Evolutionary conservation across 2,113 vertebrate genomes (phyloP).

Genomic region (Tamias sibiricus): DNA sequence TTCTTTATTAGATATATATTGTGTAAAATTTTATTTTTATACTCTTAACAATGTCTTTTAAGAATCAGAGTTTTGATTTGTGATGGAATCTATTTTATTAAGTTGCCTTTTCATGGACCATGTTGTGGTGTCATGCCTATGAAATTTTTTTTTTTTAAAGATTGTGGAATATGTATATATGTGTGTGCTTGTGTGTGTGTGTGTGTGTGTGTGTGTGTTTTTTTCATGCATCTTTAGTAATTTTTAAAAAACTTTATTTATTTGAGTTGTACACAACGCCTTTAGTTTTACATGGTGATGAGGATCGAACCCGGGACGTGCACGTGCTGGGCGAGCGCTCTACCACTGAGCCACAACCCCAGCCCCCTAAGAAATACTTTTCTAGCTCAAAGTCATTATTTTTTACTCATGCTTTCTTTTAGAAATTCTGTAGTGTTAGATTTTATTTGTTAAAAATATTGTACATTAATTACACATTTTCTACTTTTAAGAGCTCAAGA

Average conservation of each 20-base stretch:
- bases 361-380: not conserved
- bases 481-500: not conserved
- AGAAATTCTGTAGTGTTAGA: not conserved
- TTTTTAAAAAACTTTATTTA: too few relatives aligned
- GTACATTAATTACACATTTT: not conserved
- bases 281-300: too few relatives aligned
- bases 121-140: not conserved
- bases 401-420: not conserved
- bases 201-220: too few relatives aligned
- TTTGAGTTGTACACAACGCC: too few relatives aligned
- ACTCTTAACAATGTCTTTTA: not conserved
- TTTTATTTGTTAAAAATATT: not conserved
- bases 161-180: too few relatives aligned
- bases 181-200: too few relatives aligned
- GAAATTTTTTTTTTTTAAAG: too few relatives aligned
- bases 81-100: not conserved
- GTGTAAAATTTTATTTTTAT: not conserved
- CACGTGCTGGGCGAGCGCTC: too few relatives aligned
- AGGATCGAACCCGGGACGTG: too few relatives aligned
- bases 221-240: too few relatives aligned
- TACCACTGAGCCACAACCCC: too few relatives aligned
- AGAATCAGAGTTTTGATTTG: not conserved
- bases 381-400: not conserved
- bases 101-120: not conserved
- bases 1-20: not conserved